Evolutionary conservation across 2,888 invertebrate species (phyloP).

Genomic region (Salpingus planirostris): DNA sequence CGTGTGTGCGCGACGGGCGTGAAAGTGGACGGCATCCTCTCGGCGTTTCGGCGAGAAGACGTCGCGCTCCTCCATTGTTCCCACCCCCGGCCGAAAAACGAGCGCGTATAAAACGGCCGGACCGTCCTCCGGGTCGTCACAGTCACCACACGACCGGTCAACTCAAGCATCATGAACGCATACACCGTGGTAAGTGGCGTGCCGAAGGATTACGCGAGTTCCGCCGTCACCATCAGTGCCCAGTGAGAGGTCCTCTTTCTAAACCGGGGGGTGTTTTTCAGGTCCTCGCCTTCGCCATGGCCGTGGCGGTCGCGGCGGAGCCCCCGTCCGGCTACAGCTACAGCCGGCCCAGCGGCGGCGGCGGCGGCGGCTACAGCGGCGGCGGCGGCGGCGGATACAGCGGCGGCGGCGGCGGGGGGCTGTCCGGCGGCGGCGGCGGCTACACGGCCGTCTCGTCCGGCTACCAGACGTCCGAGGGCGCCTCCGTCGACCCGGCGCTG

Average conservation of each 20-base stretch:
- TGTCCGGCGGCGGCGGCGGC: slow-evolving; percentile 57
- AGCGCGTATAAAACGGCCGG: slow-evolving; percentile 34
- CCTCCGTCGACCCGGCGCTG: slow-evolving; percentile 69
- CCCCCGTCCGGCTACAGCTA: slow-evolving; percentile 69
- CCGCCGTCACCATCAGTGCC: background rate
- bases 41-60: slow-evolving; percentile 26
- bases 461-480: slow-evolving; percentile 74
- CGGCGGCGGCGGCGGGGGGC: slow-evolving; percentile 37
- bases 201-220: slow-evolving; percentile 24
- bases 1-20: too few species aligned
- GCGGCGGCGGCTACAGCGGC: slow-evolving; percentile 31
- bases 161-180: slow-evolving; percentile 43
- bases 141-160: slow-evolving; percentile 40
- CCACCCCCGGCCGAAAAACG: slow-evolving; percentile 29
- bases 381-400: slow-evolving; percentile 63
- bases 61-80: slow-evolving; percentile 26
- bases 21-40: slow-evolving; percentile 30
- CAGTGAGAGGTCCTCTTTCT: background rate
- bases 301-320: slow-evolving; percentile 65
- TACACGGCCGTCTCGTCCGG: slow-evolving; percentile 70
- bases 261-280: slow-evolving; percentile 39
- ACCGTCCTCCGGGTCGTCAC: slow-evolving; percentile 29
- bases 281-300: slow-evolving; percentile 78
- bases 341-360: slow-evolving; percentile 54
- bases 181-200: slow-evolving; percentile 42